Base-by-base conservation (phyloP, 2,888 invertebrate species). In the Falcaria lacertinaria region DNA sequence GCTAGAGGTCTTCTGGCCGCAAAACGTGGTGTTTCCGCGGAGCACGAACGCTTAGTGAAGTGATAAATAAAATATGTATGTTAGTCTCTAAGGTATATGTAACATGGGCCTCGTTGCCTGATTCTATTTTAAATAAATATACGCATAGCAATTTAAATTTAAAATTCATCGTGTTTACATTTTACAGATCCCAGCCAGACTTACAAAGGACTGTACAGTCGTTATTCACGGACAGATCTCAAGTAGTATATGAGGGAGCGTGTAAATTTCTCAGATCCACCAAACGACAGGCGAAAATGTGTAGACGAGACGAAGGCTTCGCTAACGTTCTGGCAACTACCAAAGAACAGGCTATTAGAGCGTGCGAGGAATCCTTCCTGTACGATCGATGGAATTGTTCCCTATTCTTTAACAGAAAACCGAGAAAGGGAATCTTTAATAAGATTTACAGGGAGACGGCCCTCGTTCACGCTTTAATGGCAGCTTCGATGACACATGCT, bases 371-470 rank as follows among this genome's bases (percentile, higher is more conserved):
- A 53, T 89, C 91, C 39, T 94, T 94, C 59, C 90, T 91, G 42
- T 94, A 91, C 60, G 93, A 94, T 50, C 89, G 93, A 49, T 94
- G 94, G 94, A 93, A 93, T 66, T 94, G 94, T 60, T 91, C 92
- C 0, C 79, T 91, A 15, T 82, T 90, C 15, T 92, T 90, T 46
- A 91, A 91, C 50, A 90, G 78, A 44, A 91, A 90, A 63, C 60
- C 84, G 0, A 83, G 80, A 52, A 84, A 67, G 45, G 78, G 84
- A 50, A 90, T 91, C 44, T 91, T 91, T 60, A 88, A 89, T 51
- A 89, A 90, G 80, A 87, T 93, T 41, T 94, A 92, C 54, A 83
- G 93, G 52, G 94, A 94, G 71, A 93, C 94, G 2, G 94, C 94
- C 0, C 93, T 95, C 52, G 89, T 95, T 37, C 91, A 94, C 54